Conservation (phyloP, 2,888 invertebrate species). For the Agapostemon virescens region DNA sequence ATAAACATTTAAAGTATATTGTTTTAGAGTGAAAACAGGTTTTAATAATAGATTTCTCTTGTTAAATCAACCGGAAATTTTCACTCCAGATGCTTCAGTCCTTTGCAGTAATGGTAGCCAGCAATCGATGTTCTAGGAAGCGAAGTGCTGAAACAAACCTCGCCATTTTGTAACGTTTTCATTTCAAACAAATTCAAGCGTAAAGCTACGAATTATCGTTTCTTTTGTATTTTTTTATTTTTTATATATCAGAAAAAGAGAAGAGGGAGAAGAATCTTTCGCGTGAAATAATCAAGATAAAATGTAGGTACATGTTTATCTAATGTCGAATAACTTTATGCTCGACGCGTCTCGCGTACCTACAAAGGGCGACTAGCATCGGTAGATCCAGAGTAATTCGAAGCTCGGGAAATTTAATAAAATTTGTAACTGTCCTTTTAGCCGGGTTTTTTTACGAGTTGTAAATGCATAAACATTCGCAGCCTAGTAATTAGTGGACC, state of each 20-base stretch:
- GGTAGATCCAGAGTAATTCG: background rate
- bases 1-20: background rate
- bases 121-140: background rate
- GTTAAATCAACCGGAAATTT: slow-evolving; percentile 5
- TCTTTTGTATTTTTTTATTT: too few species aligned
- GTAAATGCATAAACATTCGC: background rate
- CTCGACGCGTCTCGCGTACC: background rate
- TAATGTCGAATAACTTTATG: background rate
- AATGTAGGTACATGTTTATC: background rate
- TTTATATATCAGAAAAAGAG: too few species aligned
- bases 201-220: background rate
- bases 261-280: too few species aligned
- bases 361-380: background rate
- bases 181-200: background rate
- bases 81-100: background rate
- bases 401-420: background rate
- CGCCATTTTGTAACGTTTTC: background rate
- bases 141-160: background rate
- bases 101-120: slow-evolving; percentile 5
- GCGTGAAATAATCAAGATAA: background rate
- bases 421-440: background rate
- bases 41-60: slow-evolving; percentile 5
- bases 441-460: background rate
- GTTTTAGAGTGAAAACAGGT: background rate
- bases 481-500: background rate